phyloP scores from a whole-genome alignment of 2,797 vertebrate species.

The Syndactyla subalaris region DNA sequence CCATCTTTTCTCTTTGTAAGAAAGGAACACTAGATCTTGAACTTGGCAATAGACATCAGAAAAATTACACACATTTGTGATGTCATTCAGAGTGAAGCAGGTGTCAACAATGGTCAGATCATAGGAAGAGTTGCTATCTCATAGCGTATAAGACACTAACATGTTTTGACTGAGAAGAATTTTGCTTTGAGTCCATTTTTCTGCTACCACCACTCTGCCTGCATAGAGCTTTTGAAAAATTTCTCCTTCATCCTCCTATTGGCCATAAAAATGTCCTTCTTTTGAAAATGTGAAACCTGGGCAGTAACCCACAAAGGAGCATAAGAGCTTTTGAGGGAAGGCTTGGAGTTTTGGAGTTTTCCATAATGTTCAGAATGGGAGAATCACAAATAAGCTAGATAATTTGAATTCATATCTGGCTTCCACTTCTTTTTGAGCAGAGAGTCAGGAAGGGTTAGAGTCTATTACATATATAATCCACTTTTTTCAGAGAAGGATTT shows the following conservation, averaged over 20 bases:
- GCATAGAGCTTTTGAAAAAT: not conserved
- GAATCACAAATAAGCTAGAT: not conserved
- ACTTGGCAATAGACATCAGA: not conserved
- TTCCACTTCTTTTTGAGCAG: not conserved
- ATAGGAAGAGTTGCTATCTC: not conserved
- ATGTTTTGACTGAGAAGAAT: not conserved
- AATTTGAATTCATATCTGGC: not conserved
- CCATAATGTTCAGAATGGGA: not conserved
- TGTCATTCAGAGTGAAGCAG: not conserved
- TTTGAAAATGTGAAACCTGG: not conserved
- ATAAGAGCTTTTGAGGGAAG: not conserved
- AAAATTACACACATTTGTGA: accelerated
- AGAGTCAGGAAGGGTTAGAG: not conserved
- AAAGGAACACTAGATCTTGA: not conserved
- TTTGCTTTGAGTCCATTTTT: not conserved
- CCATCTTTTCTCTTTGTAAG: not conserved
- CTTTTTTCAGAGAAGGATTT: constrained; percentile 23
- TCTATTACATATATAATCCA: not conserved
- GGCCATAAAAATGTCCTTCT: not conserved
- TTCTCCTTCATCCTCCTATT: not conserved
- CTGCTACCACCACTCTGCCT: not conserved
- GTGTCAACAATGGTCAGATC: not conserved
- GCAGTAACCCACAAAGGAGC: not conserved
- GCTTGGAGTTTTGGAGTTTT: accelerated
- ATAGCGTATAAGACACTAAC: not conserved